Evolutionary conservation across 35 echinoderm and acorn worm genomes (phyloP), one percentile per base, ranked within the genome.

Genomic region (Patiria miniata): DNA sequence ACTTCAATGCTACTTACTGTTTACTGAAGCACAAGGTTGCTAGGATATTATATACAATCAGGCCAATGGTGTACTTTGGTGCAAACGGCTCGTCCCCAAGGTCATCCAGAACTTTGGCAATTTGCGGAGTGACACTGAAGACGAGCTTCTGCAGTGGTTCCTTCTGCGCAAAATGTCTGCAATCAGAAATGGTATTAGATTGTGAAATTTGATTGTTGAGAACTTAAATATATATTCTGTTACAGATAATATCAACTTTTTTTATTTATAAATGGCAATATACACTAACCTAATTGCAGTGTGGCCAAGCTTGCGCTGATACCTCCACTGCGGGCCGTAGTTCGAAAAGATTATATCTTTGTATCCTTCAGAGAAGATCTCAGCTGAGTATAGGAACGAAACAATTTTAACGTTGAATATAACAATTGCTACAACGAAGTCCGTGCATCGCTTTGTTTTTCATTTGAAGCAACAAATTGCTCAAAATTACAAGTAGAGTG

Each of bases 101-200:
- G 21, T 73, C 65, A 30, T 73, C 65, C 65, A 73, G 65, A 73
- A 73, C 29, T 30, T 73, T 73, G 15, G 6, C 65, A 26, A 73
- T 7, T 73, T 30, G 14, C 1, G 65, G 65, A 30, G 65, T 36
- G 0, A 73, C 65, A 14, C 26, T 14, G 65, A 73, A 73, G 10
- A 73, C 65, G 19, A 73, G 65, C 26, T 73, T 22, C 34, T 73
- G 19, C 65, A 73, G 29, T 5, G 14, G 26, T 30, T 73, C 65
- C 29, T 73, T 73, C 26, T 34, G 65, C 10, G 65, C 34, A 23
- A 73, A 73, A 1, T 34, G 65, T 9, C 65, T 73, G 9, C 8
- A 9, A 61, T 15, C 0, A 30, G 29, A 23, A 73, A 15, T 5
- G 0, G 28, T 21, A 21, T 5, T 0, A 60, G 28, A 60, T n/a